Evolutionary conservation across 2,113 vertebrate species (phyloP).

Genomic region (Anolis sagrei): DNA sequence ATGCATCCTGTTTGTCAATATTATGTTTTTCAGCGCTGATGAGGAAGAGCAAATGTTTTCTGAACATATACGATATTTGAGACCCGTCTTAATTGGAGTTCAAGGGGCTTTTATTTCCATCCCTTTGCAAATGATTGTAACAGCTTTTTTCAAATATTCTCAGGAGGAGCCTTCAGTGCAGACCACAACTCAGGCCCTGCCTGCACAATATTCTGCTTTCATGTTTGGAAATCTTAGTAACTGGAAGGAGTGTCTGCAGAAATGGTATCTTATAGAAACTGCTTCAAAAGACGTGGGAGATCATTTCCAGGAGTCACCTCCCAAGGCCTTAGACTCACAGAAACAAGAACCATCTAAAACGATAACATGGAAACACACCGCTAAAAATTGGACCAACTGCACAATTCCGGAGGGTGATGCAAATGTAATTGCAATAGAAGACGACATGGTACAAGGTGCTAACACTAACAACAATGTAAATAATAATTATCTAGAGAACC

Average conservation of each 20-base stretch:
- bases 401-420: slow-evolving; percentile 47
- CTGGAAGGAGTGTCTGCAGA: slow-evolving; percentile 40
- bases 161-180: slow-evolving; percentile 21
- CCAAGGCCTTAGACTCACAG: not conserved
- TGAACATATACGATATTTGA: not conserved
- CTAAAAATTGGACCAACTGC: slow-evolving; percentile 28
- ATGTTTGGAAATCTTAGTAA: not conserved
- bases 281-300: fast-evolving
- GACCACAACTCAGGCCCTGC: not conserved
- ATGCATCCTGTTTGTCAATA: slow-evolving; percentile 66
- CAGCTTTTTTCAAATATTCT: slow-evolving; percentile 67
- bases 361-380: not conserved
- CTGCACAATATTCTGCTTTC: not conserved
- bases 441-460: fast-evolving
- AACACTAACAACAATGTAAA: not conserved
- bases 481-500: not conserved
- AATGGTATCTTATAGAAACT: slow-evolving; percentile 24
- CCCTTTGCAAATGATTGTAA: slow-evolving; percentile 66
- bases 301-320: not conserved
- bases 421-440: slow-evolving; percentile 44
- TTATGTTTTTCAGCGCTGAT: slow-evolving; percentile 72
- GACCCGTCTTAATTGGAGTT: slow-evolving; percentile 64
- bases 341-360: not conserved
- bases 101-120: slow-evolving; percentile 69
- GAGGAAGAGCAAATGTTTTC: fast-evolving